Percentiles rank a stretch among this genome's conserved stretches.
phyloP scores from a whole-genome alignment of 2,888 invertebrate species.

The Melanotus villosus region DNA sequence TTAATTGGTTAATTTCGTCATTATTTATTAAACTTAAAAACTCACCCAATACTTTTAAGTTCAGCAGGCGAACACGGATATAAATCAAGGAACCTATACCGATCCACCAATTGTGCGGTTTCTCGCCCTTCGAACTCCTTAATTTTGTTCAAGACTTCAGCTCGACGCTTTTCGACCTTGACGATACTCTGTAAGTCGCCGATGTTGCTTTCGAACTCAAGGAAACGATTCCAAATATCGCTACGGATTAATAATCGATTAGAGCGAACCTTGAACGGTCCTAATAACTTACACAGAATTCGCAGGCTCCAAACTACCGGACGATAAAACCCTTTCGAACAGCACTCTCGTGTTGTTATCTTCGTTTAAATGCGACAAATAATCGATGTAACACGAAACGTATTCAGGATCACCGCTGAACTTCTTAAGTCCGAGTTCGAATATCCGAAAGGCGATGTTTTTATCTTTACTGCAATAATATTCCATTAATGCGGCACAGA shows the following conservation, averaged over 20 bases:
- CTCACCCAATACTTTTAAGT: conserved; percentile 88
- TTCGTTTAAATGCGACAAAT: conserved; percentile 97
- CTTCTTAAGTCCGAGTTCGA: conserved; percentile 97
- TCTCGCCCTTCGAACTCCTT: conserved; percentile 98
- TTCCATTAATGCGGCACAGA: conserved; percentile 98
- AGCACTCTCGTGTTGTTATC: conserved; percentile 99
- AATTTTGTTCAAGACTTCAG: conserved; percentile 92
- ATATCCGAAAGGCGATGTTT: conserved; percentile 96
- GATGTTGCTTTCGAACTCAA: conserved; percentile 99
- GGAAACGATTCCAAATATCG: conserved; percentile 98
- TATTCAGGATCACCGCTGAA: conserved; percentile 97
- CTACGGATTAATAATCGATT: no score
- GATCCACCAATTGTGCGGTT: conserved; percentile 95
- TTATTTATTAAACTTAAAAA: no score
- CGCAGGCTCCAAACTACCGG: conserved; percentile 91
- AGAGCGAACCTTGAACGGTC: no score
- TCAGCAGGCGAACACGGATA: conserved; percentile 94
- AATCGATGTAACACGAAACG: conserved; percentile 96
- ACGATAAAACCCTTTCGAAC: conserved; percentile 96
- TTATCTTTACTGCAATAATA: conserved; percentile 99
- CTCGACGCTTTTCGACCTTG: conserved; percentile 95
- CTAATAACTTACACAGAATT: conserved; percentile 87
- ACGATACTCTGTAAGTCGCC: conserved; percentile 97
- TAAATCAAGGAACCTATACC: conserved; percentile 95
- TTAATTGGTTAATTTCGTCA: background rate